These are phyloP conservation scores for Drosophila funebris DNA, from an alignment of 1,140 invertebrate species.

Conservation along the genomic window DNA sequence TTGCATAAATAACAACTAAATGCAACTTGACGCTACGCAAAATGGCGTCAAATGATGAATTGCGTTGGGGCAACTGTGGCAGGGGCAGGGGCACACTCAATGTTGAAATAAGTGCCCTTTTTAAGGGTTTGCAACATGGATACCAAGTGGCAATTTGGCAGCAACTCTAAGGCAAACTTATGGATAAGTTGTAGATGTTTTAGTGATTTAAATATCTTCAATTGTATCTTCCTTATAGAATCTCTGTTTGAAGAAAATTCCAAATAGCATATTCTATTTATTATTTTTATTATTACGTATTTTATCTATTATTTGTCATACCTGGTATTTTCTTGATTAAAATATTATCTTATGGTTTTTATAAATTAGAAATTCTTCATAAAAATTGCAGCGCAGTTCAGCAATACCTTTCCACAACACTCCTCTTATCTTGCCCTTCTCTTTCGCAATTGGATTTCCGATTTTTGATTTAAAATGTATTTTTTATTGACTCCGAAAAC, in stretches of 20 bases:
- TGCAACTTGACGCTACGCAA: slow-evolving; percentile 75
- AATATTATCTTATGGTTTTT: no score
- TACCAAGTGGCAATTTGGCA: slow-evolving; percentile 4
- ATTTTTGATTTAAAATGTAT: slow-evolving; percentile 56
- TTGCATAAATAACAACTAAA: slow-evolving; percentile 83
- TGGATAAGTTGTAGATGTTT: no score
- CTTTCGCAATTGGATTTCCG: slow-evolving; percentile 24
- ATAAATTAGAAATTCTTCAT: no score
- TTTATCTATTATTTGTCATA: no score
- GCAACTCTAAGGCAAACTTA: not conserved
- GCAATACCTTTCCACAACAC: not conserved
- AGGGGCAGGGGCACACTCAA: not conserved
- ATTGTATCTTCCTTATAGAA: no score
- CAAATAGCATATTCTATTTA: no score
- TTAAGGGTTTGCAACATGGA: not conserved
- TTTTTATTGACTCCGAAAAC: slow-evolving; percentile 43
- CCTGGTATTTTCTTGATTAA: no score
- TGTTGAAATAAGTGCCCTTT: slow-evolving; percentile 2
- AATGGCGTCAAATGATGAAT: slow-evolving; percentile 76
- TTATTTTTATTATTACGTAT: no score
- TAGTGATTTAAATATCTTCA: not conserved
- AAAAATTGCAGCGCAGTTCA: no score
- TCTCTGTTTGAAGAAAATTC: no score
- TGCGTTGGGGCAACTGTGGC: slow-evolving; percentile 24
- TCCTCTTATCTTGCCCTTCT: no score